Evolutionary conservation across 92 coral and sea anemone genomes (phyloP).

Genomic region (Bergia sp.): DNA sequence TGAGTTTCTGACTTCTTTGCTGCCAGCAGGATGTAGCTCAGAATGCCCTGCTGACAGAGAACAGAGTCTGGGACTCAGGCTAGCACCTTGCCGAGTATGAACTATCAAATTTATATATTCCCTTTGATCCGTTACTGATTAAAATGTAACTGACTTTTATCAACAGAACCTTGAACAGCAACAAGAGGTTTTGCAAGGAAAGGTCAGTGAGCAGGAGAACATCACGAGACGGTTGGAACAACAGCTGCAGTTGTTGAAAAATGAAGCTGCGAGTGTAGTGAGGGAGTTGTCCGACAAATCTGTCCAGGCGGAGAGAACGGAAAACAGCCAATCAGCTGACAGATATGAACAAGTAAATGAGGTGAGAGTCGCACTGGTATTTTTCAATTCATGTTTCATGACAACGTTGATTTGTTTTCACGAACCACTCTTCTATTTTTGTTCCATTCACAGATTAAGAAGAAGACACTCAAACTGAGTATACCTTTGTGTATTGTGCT

Average conservation of each 20-base stretch:
- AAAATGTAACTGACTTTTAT: neutral
- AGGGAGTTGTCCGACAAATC: constrained; percentile 57
- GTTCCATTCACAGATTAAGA: neutral
- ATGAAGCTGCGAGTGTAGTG: constrained; percentile 34
- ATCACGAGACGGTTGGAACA: constrained; percentile 71
- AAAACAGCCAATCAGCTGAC: neutral
- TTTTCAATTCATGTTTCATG: neutral
- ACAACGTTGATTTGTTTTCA: neutral
- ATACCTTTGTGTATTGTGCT: neutral
- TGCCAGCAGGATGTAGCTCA: too few species aligned
- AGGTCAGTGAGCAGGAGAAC: constrained; percentile 77
- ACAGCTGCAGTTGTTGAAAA: constrained; percentile 51
- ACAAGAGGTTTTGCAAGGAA: constrained; percentile 69
- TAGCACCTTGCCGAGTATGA: too few species aligned
- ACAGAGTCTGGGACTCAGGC: too few species aligned
- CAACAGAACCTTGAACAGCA: constrained; percentile 67
- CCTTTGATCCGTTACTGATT: too few species aligned
- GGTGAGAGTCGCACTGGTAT: too few species aligned
- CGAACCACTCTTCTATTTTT: neutral
- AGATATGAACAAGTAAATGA: neutral
- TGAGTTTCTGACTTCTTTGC: too few species aligned
- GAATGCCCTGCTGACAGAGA: too few species aligned
- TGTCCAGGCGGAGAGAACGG: constrained; percentile 43
- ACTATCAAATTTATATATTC: too few species aligned
- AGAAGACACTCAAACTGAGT: neutral